These are phyloP conservation scores for Nycticebus coucang DNA, from an alignment of 2,113 vertebrate genomes.

Conservation along the genomic window DNA sequence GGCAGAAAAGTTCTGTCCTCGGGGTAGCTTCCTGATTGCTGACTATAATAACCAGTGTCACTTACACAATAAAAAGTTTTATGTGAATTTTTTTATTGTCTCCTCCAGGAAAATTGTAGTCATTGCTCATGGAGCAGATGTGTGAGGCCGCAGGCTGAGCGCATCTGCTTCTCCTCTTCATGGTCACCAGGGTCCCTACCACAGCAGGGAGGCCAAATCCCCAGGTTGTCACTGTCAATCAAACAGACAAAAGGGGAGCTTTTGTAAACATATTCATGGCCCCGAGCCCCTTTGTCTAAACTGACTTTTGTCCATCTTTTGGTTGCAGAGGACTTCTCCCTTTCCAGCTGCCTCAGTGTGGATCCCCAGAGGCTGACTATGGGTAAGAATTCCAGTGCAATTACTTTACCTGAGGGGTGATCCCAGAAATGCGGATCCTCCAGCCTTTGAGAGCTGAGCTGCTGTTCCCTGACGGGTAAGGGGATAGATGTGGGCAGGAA, in stretches of 20 bases:
- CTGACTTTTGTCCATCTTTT: neutral
- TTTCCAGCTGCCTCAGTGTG: neutral
- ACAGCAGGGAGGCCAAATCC: slow-evolving; percentile 74
- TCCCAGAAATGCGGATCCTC: neutral
- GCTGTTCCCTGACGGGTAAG: neutral
- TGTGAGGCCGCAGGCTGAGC: slow-evolving; percentile 74
- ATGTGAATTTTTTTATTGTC: slow-evolving; percentile 81
- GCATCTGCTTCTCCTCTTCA: slow-evolving; percentile 76
- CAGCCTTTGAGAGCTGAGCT: neutral
- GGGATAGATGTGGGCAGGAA: neutral
- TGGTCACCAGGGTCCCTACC: slow-evolving; percentile 63
- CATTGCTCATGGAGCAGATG: slow-evolving; percentile 76
- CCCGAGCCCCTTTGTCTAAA: neutral
- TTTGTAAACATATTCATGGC: slow-evolving; percentile 60
- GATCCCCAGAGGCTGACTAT: neutral
- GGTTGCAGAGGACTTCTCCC: neutral
- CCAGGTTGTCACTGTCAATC: slow-evolving; percentile 47
- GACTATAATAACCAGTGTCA: slow-evolving; percentile 82
- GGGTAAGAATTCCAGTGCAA: slow-evolving; percentile 16
- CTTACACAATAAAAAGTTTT: slow-evolving; percentile 85
- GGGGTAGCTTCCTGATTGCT: slow-evolving; percentile 81
- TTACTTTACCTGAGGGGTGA: neutral
- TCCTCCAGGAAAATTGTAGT: slow-evolving; percentile 81
- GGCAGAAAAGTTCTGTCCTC: slow-evolving; percentile 73
- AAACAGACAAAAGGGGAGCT: slow-evolving; percentile 53